Percentiles rank a stretch among this genome's conserved stretches.
Conservation (phyloP, 2,888 invertebrate genomes). For the Sisyra terminalis region DNA sequence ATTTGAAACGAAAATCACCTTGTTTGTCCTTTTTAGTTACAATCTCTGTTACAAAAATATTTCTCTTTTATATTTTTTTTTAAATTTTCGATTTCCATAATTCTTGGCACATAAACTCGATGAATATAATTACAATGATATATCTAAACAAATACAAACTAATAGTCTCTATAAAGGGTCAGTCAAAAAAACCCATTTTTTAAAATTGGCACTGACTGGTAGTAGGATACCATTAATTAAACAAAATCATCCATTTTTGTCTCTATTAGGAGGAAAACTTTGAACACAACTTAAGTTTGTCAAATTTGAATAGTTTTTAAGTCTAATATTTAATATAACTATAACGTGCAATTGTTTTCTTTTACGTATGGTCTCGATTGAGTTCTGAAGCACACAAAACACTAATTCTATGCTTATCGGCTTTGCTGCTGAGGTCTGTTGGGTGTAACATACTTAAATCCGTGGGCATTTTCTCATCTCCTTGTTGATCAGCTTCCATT, state of each 20-base stretch:
- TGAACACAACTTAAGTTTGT: too few relatives aligned
- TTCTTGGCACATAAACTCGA: conserved; percentile 5
- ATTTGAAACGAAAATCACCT: too few relatives aligned
- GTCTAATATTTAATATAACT: background rate
- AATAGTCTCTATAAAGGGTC: too few relatives aligned
- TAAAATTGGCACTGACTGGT: too few relatives aligned
- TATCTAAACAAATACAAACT: too few relatives aligned
- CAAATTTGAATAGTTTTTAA: too few relatives aligned
- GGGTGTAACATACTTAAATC: conserved; percentile 42
- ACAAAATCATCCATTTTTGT: too few relatives aligned
- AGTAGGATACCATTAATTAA: too few relatives aligned
- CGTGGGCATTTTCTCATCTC: conserved; percentile 50
- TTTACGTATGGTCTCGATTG: conserved; percentile 2
- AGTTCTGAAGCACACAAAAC: conserved; percentile 8
- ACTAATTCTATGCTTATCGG: conserved; percentile 12
- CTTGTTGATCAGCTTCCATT: conserved; percentile 14
- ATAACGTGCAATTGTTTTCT: background rate
- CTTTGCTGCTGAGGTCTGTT: conserved; percentile 23
- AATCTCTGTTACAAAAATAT: conserved; percentile 1
- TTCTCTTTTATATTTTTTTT: background rate
- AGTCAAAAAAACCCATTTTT: too few relatives aligned
- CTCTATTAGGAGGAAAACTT: too few relatives aligned
- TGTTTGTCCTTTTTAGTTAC: background rate
- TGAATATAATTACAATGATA: too few relatives aligned
- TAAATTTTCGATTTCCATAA: background rate